These are phyloP conservation scores for Anastrepha obliqua DNA, from an alignment of 1,140 invertebrate species.

Conservation along the genomic window DNA sequence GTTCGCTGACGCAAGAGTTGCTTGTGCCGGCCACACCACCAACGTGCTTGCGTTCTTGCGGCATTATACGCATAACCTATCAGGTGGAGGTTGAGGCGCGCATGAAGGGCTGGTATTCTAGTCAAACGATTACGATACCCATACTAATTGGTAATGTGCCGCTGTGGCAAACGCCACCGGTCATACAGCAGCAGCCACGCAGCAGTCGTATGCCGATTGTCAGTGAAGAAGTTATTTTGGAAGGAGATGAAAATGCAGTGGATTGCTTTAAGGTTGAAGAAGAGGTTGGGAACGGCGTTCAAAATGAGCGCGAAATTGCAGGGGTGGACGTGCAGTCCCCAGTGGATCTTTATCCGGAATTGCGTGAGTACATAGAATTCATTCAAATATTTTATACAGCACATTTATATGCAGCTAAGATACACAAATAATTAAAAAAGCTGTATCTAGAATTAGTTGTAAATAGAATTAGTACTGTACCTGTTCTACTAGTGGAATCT, in stretches of 20 bases:
- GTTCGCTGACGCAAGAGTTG: slow-evolving; percentile 71
- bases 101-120: slow-evolving; percentile 73
- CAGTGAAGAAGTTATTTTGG: neutral
- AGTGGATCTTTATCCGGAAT: slow-evolving; percentile 57
- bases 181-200: slow-evolving; percentile 66
- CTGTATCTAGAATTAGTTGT: no score
- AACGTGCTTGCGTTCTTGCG: slow-evolving; percentile 79
- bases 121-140: slow-evolving; percentile 75
- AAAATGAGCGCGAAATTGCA: no score
- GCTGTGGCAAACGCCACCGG: slow-evolving; percentile 60
- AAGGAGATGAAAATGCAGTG: neutral
- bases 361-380: slow-evolving; percentile 59
- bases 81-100: slow-evolving; percentile 78
- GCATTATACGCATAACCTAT: slow-evolving; percentile 83
- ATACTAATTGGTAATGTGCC: slow-evolving; percentile 79
- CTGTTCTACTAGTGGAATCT: no score
- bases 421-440: neutral
- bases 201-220: neutral
- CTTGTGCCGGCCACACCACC: slow-evolving; percentile 82
- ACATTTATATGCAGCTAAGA: neutral
- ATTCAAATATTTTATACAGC: neutral
- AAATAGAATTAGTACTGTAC: no score
- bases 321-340: neutral
- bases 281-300: neutral
- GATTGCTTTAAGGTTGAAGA: neutral